A percentile compares a stretch with the other conserved stretches of the same genome.
Evolutionary conservation across 1,140 invertebrate species (phyloP).

Genomic region (Trinorchestia longiramus): DNA sequence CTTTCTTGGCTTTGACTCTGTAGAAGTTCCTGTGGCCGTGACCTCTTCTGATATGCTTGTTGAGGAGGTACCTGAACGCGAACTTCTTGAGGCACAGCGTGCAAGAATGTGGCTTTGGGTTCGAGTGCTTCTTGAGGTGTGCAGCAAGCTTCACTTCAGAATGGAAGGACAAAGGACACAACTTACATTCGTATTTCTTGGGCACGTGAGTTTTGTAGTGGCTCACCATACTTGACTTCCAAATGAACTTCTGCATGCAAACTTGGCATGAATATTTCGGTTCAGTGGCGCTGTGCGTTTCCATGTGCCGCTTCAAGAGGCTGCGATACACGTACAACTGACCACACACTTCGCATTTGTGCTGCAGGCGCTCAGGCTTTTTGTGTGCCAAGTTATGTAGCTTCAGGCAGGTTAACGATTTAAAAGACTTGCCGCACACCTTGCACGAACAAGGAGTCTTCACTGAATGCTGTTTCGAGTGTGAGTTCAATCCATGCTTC

Average conservation of each 20-base stretch:
- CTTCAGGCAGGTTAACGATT: neutral
- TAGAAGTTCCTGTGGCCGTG: neutral
- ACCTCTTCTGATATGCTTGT: neutral
- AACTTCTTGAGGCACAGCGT: slow-evolving; percentile 6
- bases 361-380: neutral
- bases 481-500: neutral
- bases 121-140: slow-evolving; percentile 15
- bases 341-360: neutral
- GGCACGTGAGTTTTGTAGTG: slow-evolving; percentile 26
- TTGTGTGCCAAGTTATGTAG: neutral
- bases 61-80: neutral
- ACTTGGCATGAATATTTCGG: neutral
- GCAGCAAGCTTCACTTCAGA: neutral
- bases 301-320: slow-evolving; percentile 13
- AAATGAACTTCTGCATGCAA: neutral
- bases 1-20: neutral
- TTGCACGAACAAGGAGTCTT: neutral
- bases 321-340: neutral
- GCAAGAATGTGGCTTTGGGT: slow-evolving; percentile 16
- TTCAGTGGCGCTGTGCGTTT: neutral
- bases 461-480: neutral
- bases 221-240: neutral
- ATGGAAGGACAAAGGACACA: neutral
- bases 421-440: neutral
- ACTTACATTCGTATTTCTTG: neutral